Base-by-base conservation (phyloP, 2,113 vertebrate genomes). In the Sterna hirundo region DNA sequence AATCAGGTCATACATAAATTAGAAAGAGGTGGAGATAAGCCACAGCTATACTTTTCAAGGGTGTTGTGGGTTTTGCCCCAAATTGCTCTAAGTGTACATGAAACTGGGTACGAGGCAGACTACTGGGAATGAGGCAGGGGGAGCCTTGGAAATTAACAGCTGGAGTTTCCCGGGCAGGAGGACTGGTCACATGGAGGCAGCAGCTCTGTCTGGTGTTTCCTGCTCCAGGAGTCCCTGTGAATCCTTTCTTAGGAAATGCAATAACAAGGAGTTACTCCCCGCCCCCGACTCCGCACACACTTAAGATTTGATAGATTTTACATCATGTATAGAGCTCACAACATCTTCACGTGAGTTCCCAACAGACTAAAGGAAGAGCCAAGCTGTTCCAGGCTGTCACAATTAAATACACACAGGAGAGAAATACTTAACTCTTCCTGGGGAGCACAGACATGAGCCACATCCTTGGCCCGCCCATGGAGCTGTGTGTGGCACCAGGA, bases 41-140 rank as follows among this genome's bases (percentile, higher is more conserved):
- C 38, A 30, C 32, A 86, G 49, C 36, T 7, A 2, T 12, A 5
- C 16, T 66, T 60, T 12, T 11, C 46, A 83, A 38, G 71, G 71
- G 36, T 18, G 9, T 1, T 1, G 25, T 20, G 20, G 4, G 1
- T 51, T 90, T 64, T 69, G 25, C 22, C 46, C 36, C 13, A 15
- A 22, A 22, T 0, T 32, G 11, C 52, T 68, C 3, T 15, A 15
- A 40, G 57, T 2, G 10, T 29, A 40, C 15, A 1, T 19, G 26
- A 60, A 32, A 30, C 47, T 23, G 21, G 32, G 68, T 51, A 54
- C 0, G 4, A 64, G 32, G 14, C 69, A 57, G 38, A 17, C 26
- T 14, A 5, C 15, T 20, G 19, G 40, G 40, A 34, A 27, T 5
- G 34, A 66, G 62, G 51, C 34, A 38, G 27, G 32, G 29, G 36